Evolutionary conservation across 1,140 invertebrate genomes (phyloP).

Genomic region (Pentalonia nigronervosa): DNA sequence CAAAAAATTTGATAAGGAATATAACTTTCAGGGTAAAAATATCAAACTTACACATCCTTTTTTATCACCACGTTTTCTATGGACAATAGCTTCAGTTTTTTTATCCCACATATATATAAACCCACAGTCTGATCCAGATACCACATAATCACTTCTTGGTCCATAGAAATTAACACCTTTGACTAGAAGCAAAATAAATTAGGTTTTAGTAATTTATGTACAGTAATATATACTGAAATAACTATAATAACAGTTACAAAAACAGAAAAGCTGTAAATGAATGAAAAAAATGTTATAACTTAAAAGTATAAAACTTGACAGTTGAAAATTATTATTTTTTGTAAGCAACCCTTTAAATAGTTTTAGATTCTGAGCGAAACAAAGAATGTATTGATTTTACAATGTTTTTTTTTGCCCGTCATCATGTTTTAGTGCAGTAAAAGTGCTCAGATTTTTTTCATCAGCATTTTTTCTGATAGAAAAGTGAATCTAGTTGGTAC

Average conservation of each 20-base stretch:
- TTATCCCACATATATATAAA: slow-evolving; percentile 95
- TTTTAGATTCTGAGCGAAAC: too few species aligned
- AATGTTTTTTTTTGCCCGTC: too few species aligned
- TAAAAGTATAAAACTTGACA: neutral
- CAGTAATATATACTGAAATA: neutral
- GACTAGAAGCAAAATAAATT: slow-evolving; percentile 67
- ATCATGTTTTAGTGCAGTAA: too few species aligned
- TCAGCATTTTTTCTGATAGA: too few species aligned
- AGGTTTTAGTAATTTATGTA: neutral
- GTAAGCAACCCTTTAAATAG: neutral
- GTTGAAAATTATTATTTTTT: neutral
- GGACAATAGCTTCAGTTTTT: slow-evolving; percentile 85
- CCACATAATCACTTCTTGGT: slow-evolving; percentile 85
- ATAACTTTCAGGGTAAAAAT: slow-evolving; percentile 59
- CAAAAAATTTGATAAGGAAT: neutral
- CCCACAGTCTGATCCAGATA: slow-evolving; percentile 95
- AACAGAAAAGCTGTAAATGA: neutral
- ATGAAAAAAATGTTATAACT: neutral
- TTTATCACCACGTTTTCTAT: slow-evolving; percentile 84
- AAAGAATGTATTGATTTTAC: too few species aligned
- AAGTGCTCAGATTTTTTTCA: too few species aligned
- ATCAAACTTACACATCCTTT: slow-evolving; percentile 78
- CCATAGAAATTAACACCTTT: slow-evolving; percentile 96
- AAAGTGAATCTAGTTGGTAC: too few species aligned
- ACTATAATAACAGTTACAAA: neutral